Percentiles rank a stretch among this genome's conserved stretches.
Conservation (phyloP, 2,888 invertebrate species). For the Dilophus febrilis region DNA sequence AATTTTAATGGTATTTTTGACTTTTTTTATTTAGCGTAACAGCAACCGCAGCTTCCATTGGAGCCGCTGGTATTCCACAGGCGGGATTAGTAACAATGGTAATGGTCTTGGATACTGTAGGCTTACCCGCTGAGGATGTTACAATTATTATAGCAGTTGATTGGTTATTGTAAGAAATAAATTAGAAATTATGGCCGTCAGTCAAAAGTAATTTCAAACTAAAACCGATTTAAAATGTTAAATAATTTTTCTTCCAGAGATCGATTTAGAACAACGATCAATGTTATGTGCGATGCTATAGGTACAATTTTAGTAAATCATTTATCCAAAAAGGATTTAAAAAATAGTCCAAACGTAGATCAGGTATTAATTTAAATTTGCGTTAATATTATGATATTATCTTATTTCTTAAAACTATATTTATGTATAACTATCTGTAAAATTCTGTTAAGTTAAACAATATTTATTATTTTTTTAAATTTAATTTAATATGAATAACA, state of each 20-base stretch:
- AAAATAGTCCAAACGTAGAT: constrained; percentile 28
- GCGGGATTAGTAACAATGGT: constrained; percentile 93
- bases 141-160: constrained; percentile 82
- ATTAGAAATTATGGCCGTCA: no score
- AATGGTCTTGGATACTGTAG: constrained; percentile 83
- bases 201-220: no score
- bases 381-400: constrained; percentile 16
- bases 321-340: constrained; percentile 58
- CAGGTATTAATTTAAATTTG: constrained; percentile 18
- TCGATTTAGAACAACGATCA: constrained; percentile 75
- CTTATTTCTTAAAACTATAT: neutral
- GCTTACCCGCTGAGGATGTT: constrained; percentile 77
- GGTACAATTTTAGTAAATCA: constrained; percentile 85
- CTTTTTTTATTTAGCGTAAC: constrained; percentile 50
- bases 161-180: constrained; percentile 80
- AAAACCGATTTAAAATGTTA: no score
- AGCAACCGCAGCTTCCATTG: constrained; percentile 92
- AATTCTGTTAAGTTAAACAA: no score
- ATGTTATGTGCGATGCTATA: constrained; percentile 88
- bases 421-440: no score
- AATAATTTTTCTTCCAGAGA: no score
- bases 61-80: constrained; percentile 93
- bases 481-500: no score
- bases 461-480: no score
- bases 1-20: no score